Conservation (phyloP, 35 echinoderm and acorn worm species). For the Hemicentrotus pulcherrimus region DNA sequence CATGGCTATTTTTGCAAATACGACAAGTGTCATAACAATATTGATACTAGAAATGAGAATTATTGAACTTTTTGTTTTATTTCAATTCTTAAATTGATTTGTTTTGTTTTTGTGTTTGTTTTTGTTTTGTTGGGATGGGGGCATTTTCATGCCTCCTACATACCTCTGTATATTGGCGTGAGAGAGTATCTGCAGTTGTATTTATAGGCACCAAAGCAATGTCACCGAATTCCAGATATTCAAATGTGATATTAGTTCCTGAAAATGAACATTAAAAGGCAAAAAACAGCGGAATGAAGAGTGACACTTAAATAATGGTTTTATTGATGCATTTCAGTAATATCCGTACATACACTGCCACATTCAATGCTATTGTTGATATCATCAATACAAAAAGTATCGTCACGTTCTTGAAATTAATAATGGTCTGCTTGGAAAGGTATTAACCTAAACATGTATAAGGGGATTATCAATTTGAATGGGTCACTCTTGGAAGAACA, state of each 20-base stretch:
- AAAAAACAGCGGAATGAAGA: background rate
- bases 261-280: background rate
- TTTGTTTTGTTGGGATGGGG: background rate
- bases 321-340: too few species aligned
- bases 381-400: too few species aligned
- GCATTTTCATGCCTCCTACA: background rate
- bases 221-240: conserved; percentile 38
- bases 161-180: background rate
- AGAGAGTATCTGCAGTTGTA: background rate
- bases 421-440: too few species aligned
- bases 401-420: too few species aligned
- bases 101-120: background rate
- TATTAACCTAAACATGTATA: too few species aligned
- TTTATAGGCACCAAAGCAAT: background rate
- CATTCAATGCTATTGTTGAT: too few species aligned
- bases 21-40: background rate
- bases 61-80: background rate
- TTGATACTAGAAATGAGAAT: too few species aligned
- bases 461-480: too few species aligned
- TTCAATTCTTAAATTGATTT: background rate
- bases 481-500: too few species aligned
- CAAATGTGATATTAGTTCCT: conserved; percentile 15
- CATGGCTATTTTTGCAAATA: background rate
- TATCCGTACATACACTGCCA: too few species aligned
- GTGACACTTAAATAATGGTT: too few species aligned